phyloP scores from a whole-genome alignment of 2,113 vertebrate species.

The Salvelinus sp. region DNA sequence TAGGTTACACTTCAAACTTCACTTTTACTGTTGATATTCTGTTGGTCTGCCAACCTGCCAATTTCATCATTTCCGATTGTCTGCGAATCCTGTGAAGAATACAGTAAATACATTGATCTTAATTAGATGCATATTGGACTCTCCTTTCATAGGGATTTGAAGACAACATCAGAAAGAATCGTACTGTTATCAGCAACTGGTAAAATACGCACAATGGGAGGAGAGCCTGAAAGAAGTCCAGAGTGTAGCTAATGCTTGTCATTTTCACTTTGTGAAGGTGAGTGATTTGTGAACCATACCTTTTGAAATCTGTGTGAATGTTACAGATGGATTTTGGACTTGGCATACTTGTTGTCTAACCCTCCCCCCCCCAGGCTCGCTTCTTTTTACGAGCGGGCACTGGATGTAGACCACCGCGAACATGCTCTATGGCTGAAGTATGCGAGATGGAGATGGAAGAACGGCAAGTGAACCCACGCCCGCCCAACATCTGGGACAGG shows the following conservation, averaged over 20 bases:
- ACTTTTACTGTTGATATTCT: neutral
- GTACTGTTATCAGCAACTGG: constrained; percentile 98
- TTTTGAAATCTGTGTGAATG: neutral
- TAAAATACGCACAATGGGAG: constrained; percentile 99
- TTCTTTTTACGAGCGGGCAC: constrained; percentile 98
- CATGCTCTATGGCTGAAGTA: constrained; percentile 95
- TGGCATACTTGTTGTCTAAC: no score
- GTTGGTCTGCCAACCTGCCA: neutral
- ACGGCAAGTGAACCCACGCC: constrained; percentile 94
- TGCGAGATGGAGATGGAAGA: constrained; percentile 99
- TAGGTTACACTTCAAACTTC: no score
- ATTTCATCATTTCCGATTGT: no score
- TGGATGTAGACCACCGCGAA: constrained; percentile 98
- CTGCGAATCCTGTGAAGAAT: neutral
- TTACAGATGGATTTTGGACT: neutral
- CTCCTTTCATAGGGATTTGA: constrained; percentile 84
- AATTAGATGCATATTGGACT: neutral
- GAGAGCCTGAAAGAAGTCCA: constrained; percentile 95
- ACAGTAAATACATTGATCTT: neutral
- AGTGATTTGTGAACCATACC: no score
- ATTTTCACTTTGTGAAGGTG: neutral
- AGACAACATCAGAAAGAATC: constrained; percentile 97
- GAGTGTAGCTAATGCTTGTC: constrained; percentile 74
- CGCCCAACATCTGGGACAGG: constrained; percentile 97
- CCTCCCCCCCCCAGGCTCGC: constrained; percentile 79